Evolutionary conservation across 2,113 vertebrate species (phyloP), one percentile per base, ranked within the genome.

Genomic region (Pelobates fuscus): DNA sequence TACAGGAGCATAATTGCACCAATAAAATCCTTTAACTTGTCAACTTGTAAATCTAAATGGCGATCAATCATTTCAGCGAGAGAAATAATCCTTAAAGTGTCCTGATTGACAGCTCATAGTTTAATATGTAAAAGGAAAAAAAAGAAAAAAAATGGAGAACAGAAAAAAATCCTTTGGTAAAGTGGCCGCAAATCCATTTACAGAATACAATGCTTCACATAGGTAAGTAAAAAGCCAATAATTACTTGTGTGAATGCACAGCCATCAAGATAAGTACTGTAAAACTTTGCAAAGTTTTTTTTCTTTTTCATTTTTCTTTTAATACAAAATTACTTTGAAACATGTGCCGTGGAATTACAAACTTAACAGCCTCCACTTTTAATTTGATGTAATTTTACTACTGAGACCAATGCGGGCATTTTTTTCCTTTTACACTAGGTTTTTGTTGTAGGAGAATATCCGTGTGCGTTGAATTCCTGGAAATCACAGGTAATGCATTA

Each of bases 21-120:
- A 92, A 92, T 91, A 92, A 91, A 92, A 92, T 89, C 86, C 92
- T 92, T 93, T 93, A 93, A 92, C 91, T 93, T 93, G 91, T 93
- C 92, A 93, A 91, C 91, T 89, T 89, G 87, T 88, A 93, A 92
- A 92, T 91, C 90, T 92, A 92, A 93, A 93, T 91, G 91, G 91
- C 90, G 91, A 93, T 93, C 91, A 93, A 92, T 93, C 92, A 92
- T 91, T 90, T 89, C 87, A 89, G 86, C 89, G 88, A 88, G 90
- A 89, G 90, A 90, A 91, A 92, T 91, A 93, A 92, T 92, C 89
- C 91, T 91, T 91, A 92, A 91, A 93, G 92, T 88, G 91, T 86
- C 84, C 88, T 92, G 92, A 93, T 90, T 93, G 92, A 92, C 91
- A 91, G 85, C 88, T 89, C 88, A 90, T 93, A 91, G 87, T 91